Base-by-base conservation (phyloP, 2,888 invertebrate genomes). In the Agriotes lineatus region DNA sequence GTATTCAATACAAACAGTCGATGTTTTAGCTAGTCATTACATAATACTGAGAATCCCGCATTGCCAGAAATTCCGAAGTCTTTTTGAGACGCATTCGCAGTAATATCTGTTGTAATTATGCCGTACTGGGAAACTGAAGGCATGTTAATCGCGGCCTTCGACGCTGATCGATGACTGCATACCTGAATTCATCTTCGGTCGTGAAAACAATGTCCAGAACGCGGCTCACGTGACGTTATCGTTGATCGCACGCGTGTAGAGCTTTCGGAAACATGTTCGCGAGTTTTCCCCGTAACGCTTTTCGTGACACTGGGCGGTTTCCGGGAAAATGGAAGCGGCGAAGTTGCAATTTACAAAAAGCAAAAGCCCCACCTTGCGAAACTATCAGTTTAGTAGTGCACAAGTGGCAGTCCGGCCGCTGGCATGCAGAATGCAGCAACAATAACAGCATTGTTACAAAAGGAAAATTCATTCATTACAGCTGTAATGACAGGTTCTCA, bases 391-490 rank as follows among this genome's bases (percentile, higher is more conserved):
- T 9, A 48, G 25, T 48, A 48, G 20, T 14, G 18, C 16, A 7
- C 42, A 42, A 14, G 48, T 48, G n/a, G 22, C n/a, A 12, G 9
- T 12, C 6, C 18, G 19, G 22, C 22, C 12, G 12, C 1, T 1
- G 22, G 48, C 22, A 48, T 22, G 20, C 48, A 22, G 22, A 20
- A 48, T 48, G 22, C 22, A 22, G 20, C 6, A 45, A 48, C 64
- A 64, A 37, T 37, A 45, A 16, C n/a, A 18, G 19, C n/a, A 25
- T 25, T 20, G 19, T 62, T 62, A 52, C 33, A 19, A 63, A 62
- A 54, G 18, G 56, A 63, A 63, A 63, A 56, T 44, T 42, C 35
- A 16, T 33, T 22, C 37, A 58, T 58, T 58, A 58, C 39, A 6
- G 58, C 42, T 44, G 20, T 54, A 52, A 42, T 14, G 56, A 30